Evolutionary conservation across 1,140 invertebrate genomes (phyloP).

Genomic region (Chymomyza costata): DNA sequence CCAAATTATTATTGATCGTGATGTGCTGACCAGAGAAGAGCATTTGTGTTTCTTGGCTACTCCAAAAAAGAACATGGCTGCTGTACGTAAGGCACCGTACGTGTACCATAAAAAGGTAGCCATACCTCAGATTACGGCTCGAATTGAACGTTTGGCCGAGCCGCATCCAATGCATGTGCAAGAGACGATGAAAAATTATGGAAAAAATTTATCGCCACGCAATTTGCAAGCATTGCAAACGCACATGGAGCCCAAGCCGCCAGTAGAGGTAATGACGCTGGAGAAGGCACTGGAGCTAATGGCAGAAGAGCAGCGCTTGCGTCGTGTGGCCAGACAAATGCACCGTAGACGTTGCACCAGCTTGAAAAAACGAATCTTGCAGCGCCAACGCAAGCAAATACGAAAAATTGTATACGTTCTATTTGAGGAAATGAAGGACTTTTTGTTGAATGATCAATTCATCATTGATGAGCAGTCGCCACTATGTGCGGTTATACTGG

Average conservation of each 20-base stretch:
- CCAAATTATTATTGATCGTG: constrained; percentile 64
- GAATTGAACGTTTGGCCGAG: constrained; percentile 52
- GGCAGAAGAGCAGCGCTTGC: constrained; percentile 57
- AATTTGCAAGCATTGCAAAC: constrained; percentile 40
- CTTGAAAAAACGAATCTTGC: constrained; percentile 48
- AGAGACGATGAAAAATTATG: constrained; percentile 43
- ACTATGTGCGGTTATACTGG: constrained; percentile 53
- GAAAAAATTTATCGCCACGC: constrained; percentile 27
- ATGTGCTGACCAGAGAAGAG: constrained; percentile 60
- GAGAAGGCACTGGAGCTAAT: constrained; percentile 59
- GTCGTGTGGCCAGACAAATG: constrained; percentile 30
- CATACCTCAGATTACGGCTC: constrained; percentile 55
- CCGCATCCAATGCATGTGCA: constrained; percentile 44
- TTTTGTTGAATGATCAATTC: constrained; percentile 64
- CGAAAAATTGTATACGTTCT: constrained; percentile 63
- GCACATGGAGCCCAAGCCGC: constrained; percentile 47
- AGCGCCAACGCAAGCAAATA: constrained; percentile 62
- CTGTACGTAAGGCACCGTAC: constrained; percentile 18
- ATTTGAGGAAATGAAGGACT: constrained; percentile 72
- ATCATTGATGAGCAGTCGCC: constrained; percentile 62
- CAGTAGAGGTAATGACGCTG: constrained; percentile 45
- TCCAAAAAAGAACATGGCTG: constrained; percentile 48
- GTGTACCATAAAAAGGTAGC: constrained; percentile 46
- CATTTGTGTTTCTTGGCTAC: constrained; percentile 61
- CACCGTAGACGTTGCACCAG: constrained; percentile 43